Evolutionary conservation across 2,888 invertebrate species (phyloP).

Genomic region (Sphaeridia pumilis): DNA sequence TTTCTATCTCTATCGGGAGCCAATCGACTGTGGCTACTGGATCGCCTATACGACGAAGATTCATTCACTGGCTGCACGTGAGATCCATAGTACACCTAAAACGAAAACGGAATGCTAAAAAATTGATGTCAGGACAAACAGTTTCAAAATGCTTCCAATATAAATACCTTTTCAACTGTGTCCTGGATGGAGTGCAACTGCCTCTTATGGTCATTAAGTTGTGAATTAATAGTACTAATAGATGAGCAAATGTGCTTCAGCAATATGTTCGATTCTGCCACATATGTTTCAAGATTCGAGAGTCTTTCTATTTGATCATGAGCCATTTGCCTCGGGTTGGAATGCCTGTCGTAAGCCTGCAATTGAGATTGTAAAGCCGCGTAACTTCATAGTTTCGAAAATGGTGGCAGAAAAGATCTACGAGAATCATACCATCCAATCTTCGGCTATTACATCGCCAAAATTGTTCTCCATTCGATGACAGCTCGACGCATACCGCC

Average conservation of each 20-base stretch:
- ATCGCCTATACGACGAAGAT: not conserved
- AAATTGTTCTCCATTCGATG: no score
- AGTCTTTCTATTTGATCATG: no score
- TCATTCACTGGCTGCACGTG: not conserved
- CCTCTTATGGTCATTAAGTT: conserved; percentile 7
- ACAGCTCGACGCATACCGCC: no score
- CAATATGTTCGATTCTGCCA: conserved; percentile 11
- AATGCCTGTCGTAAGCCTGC: no score
- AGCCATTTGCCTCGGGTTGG: no score
- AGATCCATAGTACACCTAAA: not conserved
- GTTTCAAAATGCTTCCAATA: not conserved
- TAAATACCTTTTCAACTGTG: conserved; percentile 3
- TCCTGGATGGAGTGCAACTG: conserved; percentile 9
- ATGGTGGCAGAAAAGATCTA: no score
- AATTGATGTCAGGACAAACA: not conserved
- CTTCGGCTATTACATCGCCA: no score
- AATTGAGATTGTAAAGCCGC: no score
- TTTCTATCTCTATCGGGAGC: no score
- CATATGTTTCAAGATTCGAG: conserved; percentile 1
- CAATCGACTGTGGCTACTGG: no score
- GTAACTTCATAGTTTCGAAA: no score
- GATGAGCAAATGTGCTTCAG: conserved; percentile 9
- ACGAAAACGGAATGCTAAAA: not conserved
- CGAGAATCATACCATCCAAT: no score
- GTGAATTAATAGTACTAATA: conserved; percentile 5